Evolutionary conservation across 1,140 invertebrate species (phyloP).

Genomic region (Drosophila pandora): DNA sequence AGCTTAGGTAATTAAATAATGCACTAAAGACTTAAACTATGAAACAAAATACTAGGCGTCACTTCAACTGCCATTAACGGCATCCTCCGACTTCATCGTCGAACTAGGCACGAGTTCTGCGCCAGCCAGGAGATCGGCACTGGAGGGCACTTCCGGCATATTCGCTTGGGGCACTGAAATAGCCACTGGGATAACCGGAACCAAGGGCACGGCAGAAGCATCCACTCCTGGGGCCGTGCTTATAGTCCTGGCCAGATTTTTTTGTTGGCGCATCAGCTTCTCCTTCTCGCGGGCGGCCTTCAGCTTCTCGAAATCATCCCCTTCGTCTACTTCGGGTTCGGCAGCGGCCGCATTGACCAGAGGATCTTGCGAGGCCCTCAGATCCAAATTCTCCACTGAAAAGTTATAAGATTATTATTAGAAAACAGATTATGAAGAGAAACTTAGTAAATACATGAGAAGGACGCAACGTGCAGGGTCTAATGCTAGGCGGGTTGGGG

Average conservation of each 20-base stretch:
- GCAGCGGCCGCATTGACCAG: constrained; percentile 24
- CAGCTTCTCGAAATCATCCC: constrained; percentile 85
- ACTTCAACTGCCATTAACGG: constrained; percentile 54
- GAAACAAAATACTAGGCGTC: constrained; percentile 48
- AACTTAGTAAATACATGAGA: not conserved
- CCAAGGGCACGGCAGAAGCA: constrained; percentile 39
- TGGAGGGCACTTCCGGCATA: constrained; percentile 44
- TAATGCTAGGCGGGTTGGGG: constrained; percentile 33
- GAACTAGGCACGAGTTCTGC: constrained; percentile 46
- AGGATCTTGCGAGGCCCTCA: constrained; percentile 62
- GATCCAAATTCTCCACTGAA: constrained; percentile 76
- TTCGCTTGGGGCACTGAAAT: constrained; percentile 31
- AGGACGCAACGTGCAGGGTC: constrained; percentile 36
- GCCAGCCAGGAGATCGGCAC: constrained; percentile 51
- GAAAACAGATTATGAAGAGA: not conserved
- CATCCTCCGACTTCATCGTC: constrained; percentile 64
- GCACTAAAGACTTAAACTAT: constrained; percentile 8
- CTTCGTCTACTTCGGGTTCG: constrained; percentile 42
- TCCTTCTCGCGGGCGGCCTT: constrained; percentile 84
- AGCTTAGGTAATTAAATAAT: constrained; percentile 21
- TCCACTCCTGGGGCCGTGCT: constrained; percentile 81
- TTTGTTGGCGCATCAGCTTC: constrained; percentile 83
- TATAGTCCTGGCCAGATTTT: constrained; percentile 84
- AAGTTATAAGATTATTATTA: constrained; percentile 12
- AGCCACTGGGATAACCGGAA: constrained; percentile 57